Base-by-base conservation (phyloP, 1,140 invertebrate genomes). In the Lethrus apterus region DNA sequence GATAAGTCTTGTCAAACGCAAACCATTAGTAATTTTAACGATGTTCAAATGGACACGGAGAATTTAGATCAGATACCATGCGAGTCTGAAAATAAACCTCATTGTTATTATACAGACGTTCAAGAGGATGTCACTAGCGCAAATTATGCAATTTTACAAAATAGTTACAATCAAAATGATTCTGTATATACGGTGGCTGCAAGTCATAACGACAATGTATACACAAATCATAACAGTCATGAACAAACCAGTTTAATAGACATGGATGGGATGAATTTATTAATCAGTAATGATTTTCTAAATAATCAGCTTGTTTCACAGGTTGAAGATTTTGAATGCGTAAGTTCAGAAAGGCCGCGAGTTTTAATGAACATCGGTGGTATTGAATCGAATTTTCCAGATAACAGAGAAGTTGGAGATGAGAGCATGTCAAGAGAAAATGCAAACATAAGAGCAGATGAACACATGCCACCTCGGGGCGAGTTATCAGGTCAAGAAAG, bases 401-500 rank as follows among this genome's bases (percentile, higher is more conserved):
- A 52, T 10, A 51, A 57, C 33, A 46, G 54, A 32, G 68, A 67
- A 24, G 71, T 78, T 43, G 65, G 74, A 38, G 76, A 73, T 34
- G 69, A 72, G 48, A 70, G 72, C 32, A 68, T 74, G 13, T 76
- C 77, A 42, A 73, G 78, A 40, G 72, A 77, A 34, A 76, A 77
- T 36, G 64, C 84, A 23, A 81, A 88, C 58, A 88, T 90, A 54
- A 77, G 83, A 51, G 80, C 86, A 0, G 85, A 89, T 59, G 86
- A 89, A 63, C 79, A 78, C 40, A 89, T 89, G 84, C 86, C 86
- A 21, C 79, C 86, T 0, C 74, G 83, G 50, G 86, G 85, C 4
- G 86, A 88, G 67, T 70, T 88, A 8, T 87, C 84, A 3, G 85
- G 40, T 7, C 40, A 41, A 62, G 86, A 88, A 51, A 88, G 84